Evolutionary conservation across 1,140 invertebrate genomes (phyloP).

Genomic region (Rhopalosiphum padi): DNA sequence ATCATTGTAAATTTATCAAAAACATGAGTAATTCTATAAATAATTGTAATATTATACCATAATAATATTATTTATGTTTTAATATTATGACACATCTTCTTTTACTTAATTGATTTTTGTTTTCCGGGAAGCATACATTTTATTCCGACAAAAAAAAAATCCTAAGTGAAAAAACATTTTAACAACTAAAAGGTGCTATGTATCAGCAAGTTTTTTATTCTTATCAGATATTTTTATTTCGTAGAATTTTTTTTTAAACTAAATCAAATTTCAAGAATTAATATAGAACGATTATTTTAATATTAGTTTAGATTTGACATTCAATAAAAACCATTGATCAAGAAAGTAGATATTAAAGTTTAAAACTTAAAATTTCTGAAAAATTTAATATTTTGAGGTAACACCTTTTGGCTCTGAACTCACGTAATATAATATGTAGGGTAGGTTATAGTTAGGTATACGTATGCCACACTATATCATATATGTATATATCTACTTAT

Average conservation of each 20-base stretch:
- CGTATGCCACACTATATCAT: not conserved
- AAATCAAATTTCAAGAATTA: not conserved
- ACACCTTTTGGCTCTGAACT: not conserved
- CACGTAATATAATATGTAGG: not conserved
- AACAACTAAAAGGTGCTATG: not conserved
- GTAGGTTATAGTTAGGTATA: not conserved
- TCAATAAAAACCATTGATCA: not conserved
- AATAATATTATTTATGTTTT: not conserved
- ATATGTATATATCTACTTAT: not conserved
- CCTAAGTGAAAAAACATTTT: not conserved
- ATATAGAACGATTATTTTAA: not conserved
- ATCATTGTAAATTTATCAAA: not conserved
- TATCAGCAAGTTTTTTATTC: too few species aligned
- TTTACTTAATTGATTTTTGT: not conserved
- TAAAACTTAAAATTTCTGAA: not conserved
- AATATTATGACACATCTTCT: not conserved
- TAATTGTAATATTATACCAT: not conserved
- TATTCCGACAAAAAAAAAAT: not conserved
- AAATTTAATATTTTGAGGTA: not conserved
- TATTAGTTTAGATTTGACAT: not conserved
- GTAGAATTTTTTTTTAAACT: not conserved
- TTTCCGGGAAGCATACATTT: not conserved
- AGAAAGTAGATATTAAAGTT: not conserved
- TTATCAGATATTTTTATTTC: too few species aligned
- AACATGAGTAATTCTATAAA: not conserved